Evolutionary conservation across 2,888 invertebrate species (phyloP).

Genomic region (Lepetodrilus schrolli): DNA sequence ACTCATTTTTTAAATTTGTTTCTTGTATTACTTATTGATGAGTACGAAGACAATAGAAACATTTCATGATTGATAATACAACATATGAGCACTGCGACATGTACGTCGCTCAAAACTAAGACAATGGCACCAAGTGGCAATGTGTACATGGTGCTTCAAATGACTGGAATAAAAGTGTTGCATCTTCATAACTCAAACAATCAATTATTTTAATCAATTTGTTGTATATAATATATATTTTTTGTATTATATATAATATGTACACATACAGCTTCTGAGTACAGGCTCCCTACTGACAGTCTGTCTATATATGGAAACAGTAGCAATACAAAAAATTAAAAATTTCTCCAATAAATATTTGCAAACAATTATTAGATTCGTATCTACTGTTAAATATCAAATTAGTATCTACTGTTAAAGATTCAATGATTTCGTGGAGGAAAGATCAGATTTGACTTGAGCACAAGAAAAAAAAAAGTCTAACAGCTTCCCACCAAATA

Average conservation of each 20-base stretch:
- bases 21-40: no score
- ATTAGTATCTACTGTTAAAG: no score
- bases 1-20: neutral
- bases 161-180: constrained; percentile 5
- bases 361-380: no score
- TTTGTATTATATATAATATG: neutral
- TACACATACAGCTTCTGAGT: constrained; percentile 19
- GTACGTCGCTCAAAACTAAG: no score
- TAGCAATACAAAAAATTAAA: no score
- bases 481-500: constrained; percentile 4
- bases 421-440: no score
- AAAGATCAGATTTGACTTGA: constrained; percentile 7
- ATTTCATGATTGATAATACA: neutral
- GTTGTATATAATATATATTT: constrained; percentile 21
- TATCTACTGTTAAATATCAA: no score
- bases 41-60: neutral
- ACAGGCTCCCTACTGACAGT: constrained; percentile 7
- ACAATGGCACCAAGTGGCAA: no score
- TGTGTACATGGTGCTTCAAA: neutral
- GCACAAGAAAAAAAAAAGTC: neutral
- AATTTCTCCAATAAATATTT: no score
- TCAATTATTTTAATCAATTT: constrained; percentile 13
- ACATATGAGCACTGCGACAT: neutral
- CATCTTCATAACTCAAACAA: constrained; percentile 12
- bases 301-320: neutral